Base-by-base conservation (phyloP, 2,888 invertebrate genomes). In the Catocala fraxini region DNA sequence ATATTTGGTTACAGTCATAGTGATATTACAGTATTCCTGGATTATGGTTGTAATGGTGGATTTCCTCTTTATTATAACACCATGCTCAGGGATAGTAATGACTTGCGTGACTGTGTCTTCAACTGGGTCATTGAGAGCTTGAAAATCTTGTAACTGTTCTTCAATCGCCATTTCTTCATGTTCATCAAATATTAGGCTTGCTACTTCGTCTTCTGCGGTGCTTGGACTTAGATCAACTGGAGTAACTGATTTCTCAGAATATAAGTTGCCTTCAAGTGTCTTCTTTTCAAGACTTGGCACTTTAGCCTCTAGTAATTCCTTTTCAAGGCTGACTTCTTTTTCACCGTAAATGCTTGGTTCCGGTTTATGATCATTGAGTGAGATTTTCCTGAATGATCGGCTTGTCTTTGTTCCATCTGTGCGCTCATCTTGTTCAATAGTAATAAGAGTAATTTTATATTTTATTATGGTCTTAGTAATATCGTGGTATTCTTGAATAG, bases 21-120 rank as follows among this genome's bases (percentile, higher is more conserved):
- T 56, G 5, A 53, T 12, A 55, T 68, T 60, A 1, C 46, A 12
- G 34, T 56, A 70, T 53, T 72, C 69, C 34, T 72, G 73, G 34
- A 68, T 68, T 0, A 68, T 68, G 13, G 70, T 70, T 10, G 59
- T 72, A 33, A 70, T 56, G 10, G 42, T 53, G 10, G 49, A 59
- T 56, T 56, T 72, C 10, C 70, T 57, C 11, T 43, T 68, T n/a
- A 72, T 72, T 1, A 49, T 6, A 6, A 68, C 42, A 35, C 57
- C 73, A n/a, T 53, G 5, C 55, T 70, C 73, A 41, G 59, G 57
- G 3, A 70, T 43, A 11, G 70, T 72, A 9, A 64, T 25, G 1
- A 52, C 33, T 13, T 68, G 64, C 15, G 70, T 54, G 0, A 64
- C 63, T 7, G 62, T 56, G 15, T 70, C 52, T 43, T 70, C 70